Evolutionary conservation across 1,140 invertebrate genomes (phyloP).

Genomic region (Aphaenogaster rudis): DNA sequence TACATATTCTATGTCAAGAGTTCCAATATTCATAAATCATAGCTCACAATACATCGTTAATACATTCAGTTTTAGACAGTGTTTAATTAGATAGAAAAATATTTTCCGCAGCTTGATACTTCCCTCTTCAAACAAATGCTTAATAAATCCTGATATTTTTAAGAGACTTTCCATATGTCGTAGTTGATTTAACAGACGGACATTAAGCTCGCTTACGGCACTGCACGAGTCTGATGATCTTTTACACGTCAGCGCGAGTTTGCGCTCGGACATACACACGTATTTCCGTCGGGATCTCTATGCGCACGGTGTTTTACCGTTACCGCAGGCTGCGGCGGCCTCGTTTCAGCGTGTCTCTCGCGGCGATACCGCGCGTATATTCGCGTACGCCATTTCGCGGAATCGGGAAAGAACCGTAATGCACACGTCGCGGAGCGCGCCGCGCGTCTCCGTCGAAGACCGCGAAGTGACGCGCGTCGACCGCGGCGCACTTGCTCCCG

Average conservation of each 20-base stretch:
- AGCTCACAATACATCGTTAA: neutral
- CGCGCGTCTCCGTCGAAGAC: conserved; percentile 64
- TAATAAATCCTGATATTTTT: neutral
- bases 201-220: neutral
- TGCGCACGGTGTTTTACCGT: conserved; percentile 50
- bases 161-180: too few relatives aligned
- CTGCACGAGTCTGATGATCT: conserved; percentile 17
- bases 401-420: conserved; percentile 61
- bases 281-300: conserved; percentile 57
- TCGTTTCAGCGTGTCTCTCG: conserved; percentile 50
- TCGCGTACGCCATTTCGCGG: conserved; percentile 28
- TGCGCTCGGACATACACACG: conserved; percentile 8
- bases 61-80: neutral
- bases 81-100: neutral
- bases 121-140: neutral
- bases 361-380: neutral
- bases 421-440: conserved; percentile 34
- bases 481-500: conserved; percentile 63
- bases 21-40: neutral
- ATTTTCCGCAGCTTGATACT: neutral
- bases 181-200: neutral
- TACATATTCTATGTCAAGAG: neutral
- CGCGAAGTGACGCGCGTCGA: conserved; percentile 72
- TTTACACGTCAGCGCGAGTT: conserved; percentile 46
- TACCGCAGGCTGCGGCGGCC: conserved; percentile 48